phyloP scores from a whole-genome alignment of 2,888 invertebrate genomes.

The Ditylenchus weischeri region DNA sequence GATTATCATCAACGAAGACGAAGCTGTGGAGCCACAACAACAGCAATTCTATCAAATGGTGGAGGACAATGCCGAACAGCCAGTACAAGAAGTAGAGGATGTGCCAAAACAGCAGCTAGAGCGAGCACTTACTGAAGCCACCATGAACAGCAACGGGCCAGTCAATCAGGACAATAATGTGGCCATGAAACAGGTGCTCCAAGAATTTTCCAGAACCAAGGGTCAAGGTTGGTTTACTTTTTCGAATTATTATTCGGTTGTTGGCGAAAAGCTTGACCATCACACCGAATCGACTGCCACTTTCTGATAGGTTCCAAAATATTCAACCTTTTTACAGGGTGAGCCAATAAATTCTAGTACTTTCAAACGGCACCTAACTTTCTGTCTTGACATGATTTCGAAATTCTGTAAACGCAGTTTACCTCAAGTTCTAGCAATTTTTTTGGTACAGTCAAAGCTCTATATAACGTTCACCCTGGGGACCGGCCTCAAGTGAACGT shows the following conservation, averaged over 20 bases:
- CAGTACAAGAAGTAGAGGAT: not conserved
- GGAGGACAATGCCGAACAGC: constrained; percentile 1
- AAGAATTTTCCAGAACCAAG: not conserved
- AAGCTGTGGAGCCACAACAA: constrained; percentile 2
- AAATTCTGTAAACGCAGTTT: too few relatives aligned
- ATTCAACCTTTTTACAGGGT: too few relatives aligned
- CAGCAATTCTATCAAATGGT: not conserved
- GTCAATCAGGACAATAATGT: not conserved
- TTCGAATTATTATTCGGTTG: too few relatives aligned
- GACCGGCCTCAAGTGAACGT: too few relatives aligned
- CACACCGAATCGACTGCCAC: not conserved
- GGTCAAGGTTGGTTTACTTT: not conserved
- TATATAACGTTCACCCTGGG: too few relatives aligned
- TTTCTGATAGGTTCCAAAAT: not conserved
- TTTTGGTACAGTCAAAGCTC: too few relatives aligned
- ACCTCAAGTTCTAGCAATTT: too few relatives aligned
- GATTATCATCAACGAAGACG: constrained; percentile 19
- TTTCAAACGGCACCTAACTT: too few relatives aligned
- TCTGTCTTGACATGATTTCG: too few relatives aligned
- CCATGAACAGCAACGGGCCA: not conserved
- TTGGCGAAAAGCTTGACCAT: too few relatives aligned
- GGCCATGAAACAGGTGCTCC: not conserved
- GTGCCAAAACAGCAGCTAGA: not conserved
- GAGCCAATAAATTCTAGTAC: too few relatives aligned
- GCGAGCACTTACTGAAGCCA: not conserved